Evolutionary conservation across 1,140 invertebrate genomes (phyloP).

Genomic region (Drosophila rufa): DNA sequence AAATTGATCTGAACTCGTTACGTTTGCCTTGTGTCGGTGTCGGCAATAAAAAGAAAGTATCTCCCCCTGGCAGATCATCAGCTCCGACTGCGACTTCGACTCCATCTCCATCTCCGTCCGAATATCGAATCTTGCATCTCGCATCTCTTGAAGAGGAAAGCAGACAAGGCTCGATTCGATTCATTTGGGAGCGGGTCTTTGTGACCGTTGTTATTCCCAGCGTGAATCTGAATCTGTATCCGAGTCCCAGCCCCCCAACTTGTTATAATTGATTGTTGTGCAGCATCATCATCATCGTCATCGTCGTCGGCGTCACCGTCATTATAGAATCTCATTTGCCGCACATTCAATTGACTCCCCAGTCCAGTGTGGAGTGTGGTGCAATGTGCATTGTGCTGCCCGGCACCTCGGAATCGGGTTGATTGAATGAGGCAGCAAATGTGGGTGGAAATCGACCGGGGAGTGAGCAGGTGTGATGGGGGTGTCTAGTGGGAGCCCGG

Average conservation of each 20-base stretch:
- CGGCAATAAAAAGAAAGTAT: slow-evolving; percentile 83
- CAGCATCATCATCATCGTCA: slow-evolving; percentile 63
- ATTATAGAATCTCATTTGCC: slow-evolving; percentile 36
- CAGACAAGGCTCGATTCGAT: slow-evolving; percentile 66
- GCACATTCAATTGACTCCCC: slow-evolving; percentile 45
- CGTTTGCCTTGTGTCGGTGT: slow-evolving; percentile 70
- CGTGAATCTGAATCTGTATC: slow-evolving; percentile 33
- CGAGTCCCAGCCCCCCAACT: slow-evolving; percentile 39
- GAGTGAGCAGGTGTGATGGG: slow-evolving; percentile 35
- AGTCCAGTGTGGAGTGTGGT: slow-evolving; percentile 35
- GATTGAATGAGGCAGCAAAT: slow-evolving; percentile 43
- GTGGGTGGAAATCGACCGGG: slow-evolving; percentile 8
- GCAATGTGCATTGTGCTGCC: slow-evolving; percentile 33
- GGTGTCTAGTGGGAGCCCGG: neutral
- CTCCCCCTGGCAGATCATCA: slow-evolving; percentile 66
- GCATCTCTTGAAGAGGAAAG: slow-evolving; percentile 15
- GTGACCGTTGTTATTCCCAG: slow-evolving; percentile 43
- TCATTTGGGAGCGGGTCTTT: slow-evolving; percentile 60
- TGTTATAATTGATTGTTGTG: slow-evolving; percentile 81
- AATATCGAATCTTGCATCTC: slow-evolving; percentile 18
- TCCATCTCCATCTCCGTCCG: slow-evolving; percentile 16
- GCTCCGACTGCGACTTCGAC: slow-evolving; percentile 32
- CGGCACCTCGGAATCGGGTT: slow-evolving; percentile 7
- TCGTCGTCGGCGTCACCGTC: slow-evolving; percentile 27
- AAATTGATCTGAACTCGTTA: slow-evolving; percentile 83